Percentiles rank a stretch among this genome's conserved stretches.
Evolutionary conservation across 1,140 invertebrate genomes (phyloP).

Genomic region (Kradibia gibbosae): DNA sequence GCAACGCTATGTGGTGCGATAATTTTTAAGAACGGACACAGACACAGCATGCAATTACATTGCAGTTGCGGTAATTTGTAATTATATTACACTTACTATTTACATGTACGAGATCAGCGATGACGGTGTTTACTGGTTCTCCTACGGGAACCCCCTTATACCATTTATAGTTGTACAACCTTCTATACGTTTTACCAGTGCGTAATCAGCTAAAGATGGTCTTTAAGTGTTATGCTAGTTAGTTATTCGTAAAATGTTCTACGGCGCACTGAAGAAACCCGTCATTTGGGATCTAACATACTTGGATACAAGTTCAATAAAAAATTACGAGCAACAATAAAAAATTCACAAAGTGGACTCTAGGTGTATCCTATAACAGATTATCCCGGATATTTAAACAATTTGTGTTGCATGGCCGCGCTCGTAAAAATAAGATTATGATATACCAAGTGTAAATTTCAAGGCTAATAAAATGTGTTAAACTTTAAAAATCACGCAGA

Average conservation of each 20-base stretch:
- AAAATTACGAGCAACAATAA: neutral
- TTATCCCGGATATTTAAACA: too few relatives aligned
- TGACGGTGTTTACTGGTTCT: neutral
- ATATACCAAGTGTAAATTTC: neutral
- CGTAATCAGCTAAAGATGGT: neutral
- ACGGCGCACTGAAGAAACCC: neutral
- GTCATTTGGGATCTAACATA: neutral
- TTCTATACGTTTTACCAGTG: neutral
- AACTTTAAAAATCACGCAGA: neutral
- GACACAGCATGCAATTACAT: neutral
- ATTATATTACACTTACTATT: constrained; percentile 6
- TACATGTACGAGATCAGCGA: neutral
- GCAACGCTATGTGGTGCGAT: neutral
- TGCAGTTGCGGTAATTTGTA: neutral
- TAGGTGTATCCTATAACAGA: neutral
- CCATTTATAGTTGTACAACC: neutral
- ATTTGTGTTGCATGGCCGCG: neutral
- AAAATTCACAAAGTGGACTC: neutral
- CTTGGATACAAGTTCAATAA: neutral
- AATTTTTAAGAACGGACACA: neutral
- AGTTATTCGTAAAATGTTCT: neutral
- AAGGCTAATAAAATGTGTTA: neutral
- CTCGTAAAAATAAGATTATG: neutral
- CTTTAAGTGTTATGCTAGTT: neutral
- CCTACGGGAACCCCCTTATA: too few relatives aligned